Conservation (phyloP, 2,113 vertebrate species). For the Gasterosteus aculeatus region DNA sequence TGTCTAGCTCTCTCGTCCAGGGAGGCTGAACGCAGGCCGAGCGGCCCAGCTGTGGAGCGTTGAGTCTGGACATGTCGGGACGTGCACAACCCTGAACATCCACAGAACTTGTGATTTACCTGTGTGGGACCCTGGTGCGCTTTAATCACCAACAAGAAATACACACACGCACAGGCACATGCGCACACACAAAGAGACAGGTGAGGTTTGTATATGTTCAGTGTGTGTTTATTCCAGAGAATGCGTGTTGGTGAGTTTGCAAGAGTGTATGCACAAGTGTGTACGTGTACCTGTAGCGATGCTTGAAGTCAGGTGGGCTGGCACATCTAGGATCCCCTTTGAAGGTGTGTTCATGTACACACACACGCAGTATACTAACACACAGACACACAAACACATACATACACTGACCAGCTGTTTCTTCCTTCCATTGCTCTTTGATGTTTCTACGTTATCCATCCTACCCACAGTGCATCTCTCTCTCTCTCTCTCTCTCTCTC, state of each 20-base stretch:
- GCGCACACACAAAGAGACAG: constrained; percentile 48
- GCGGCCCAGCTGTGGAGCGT: constrained; percentile 58
- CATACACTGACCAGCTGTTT: constrained; percentile 72
- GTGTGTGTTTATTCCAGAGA: constrained; percentile 6
- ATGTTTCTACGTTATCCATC: constrained; percentile 64
- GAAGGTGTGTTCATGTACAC: constrained; percentile 67
- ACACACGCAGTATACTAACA: constrained; percentile 22
- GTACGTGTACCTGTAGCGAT: constrained; percentile 29
- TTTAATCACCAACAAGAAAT: constrained; percentile 58
- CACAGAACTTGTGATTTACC: constrained; percentile 61
- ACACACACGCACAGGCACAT: constrained; percentile 22
- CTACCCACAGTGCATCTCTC: constrained; percentile 22
- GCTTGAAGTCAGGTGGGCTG: constrained; percentile 68
- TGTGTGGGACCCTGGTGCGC: constrained; percentile 46
- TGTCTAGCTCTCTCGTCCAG: constrained; percentile 27
- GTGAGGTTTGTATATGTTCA: constrained; percentile 46
- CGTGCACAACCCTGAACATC: constrained; percentile 42
- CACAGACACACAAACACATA: constrained; percentile 17
- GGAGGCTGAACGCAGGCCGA: constrained; percentile 39
- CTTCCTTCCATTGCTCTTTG: constrained; percentile 63
- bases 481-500: constrained; percentile 4
- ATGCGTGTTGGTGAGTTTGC: constrained; percentile 4
- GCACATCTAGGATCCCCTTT: constrained; percentile 67
- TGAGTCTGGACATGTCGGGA: constrained; percentile 56
- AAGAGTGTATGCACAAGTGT: constrained; percentile 17